Evolutionary conservation across 2,113 vertebrate genomes (phyloP).

Genomic region (Tricholaema leucomelas): DNA sequence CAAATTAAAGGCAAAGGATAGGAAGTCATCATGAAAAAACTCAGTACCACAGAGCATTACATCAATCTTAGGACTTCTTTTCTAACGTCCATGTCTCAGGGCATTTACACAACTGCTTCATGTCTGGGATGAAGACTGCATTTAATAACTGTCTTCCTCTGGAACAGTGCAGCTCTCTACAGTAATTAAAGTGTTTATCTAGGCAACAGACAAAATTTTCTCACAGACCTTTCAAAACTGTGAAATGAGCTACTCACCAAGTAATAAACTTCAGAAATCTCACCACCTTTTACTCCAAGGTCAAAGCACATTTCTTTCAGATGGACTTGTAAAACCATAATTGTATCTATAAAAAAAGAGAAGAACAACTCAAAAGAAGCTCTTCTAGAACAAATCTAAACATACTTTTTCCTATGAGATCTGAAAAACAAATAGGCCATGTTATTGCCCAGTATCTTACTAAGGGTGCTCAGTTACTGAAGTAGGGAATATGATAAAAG

Average conservation of each 20-base stretch:
- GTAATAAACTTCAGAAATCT: slow-evolving; percentile 11
- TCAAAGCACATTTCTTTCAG: neutral
- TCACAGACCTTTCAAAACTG: slow-evolving; percentile 14
- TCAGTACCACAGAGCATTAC: neutral
- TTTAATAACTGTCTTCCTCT: neutral
- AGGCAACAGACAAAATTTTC: neutral
- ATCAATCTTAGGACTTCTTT: neutral
- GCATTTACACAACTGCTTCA: neutral
- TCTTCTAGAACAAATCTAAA: neutral
- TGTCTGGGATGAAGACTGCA: neutral
- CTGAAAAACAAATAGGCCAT: neutral
- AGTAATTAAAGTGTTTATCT: slow-evolving; percentile 10
- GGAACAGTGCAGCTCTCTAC: neutral
- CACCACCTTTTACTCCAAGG: neutral
- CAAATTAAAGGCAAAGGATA: neutral
- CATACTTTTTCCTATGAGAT: neutral
- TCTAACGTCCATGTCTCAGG: neutral
- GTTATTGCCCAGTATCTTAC: neutral
- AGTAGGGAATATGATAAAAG: neutral
- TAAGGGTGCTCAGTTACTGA: neutral
- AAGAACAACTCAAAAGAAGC: neutral
- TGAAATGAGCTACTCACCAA: neutral
- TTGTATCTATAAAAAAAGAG: neutral
- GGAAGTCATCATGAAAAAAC: neutral
- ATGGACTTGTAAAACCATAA: neutral